phyloP scores from a whole-genome alignment of 2,797 vertebrate species.

The Petrocephalus schoutedeni region DNA sequence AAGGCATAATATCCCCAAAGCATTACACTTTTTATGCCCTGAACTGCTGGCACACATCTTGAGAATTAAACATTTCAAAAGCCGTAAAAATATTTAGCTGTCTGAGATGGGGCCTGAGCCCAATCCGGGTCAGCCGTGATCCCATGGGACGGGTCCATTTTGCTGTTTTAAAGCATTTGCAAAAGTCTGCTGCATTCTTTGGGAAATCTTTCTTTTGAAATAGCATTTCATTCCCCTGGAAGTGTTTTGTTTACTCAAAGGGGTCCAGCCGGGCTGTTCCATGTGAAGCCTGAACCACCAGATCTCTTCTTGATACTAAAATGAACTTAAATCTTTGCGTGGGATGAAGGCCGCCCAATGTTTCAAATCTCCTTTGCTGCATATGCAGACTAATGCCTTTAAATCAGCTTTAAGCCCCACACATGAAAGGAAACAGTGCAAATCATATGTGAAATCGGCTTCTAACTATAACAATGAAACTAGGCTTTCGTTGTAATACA shows the following conservation, averaged over 20 bases:
- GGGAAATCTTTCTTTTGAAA: slow-evolving; percentile 1
- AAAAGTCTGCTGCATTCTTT: not conserved
- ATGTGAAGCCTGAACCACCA: not conserved
- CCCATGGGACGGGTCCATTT: not conserved
- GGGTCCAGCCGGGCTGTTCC: not conserved
- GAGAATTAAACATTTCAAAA: slow-evolving; percentile 4
- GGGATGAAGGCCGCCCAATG: not conserved
- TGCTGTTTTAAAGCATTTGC: slow-evolving; percentile 4
- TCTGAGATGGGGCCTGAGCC: not conserved
- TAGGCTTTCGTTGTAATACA: not conserved
- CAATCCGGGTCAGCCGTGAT: not conserved
- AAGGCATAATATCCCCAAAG: not conserved
- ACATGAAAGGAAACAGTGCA: not conserved
- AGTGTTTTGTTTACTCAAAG: slow-evolving; percentile 5
- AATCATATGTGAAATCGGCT: not conserved
- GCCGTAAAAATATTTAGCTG: not conserved
- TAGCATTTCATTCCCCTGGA: not conserved
- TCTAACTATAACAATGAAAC: not conserved
- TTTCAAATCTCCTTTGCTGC: not conserved
- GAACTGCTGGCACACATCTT: not conserved
- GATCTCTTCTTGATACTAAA: not conserved
- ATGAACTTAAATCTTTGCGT: slow-evolving; percentile 2
- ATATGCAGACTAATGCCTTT: not conserved
- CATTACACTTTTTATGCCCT: not conserved
- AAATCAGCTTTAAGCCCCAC: not conserved